Evolutionary conservation across 1,140 invertebrate genomes (phyloP), one percentile per base, ranked within the genome.

Genomic region (Sogatella furcifera): DNA sequence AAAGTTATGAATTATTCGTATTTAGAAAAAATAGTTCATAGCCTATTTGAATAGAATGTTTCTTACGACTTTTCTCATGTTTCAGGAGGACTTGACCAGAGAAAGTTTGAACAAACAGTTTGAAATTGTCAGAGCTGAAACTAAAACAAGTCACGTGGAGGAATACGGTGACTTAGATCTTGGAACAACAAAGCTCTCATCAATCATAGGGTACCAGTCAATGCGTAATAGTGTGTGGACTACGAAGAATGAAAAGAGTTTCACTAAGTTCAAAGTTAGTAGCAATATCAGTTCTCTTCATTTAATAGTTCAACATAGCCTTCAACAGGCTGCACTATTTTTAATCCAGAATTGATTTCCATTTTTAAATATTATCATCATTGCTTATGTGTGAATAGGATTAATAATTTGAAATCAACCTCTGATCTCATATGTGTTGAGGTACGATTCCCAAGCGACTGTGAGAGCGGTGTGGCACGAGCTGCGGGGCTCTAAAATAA

Each of bases 31-130:
- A 28, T 4, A 28, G 24, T 28, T 6, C n/a, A n/a, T 28, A 28
- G 24, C 24, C 24, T 6, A 28, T 28, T 4, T 28, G 6, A 28
- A 28, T 28, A 6, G 24, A 28, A 28, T 28, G 24, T 28, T 28
- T 28, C n/a, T 28, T 28, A 28, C 6, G 24, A 28, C 6, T 28
- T 22, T 53, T 59, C 59, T 28, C 58, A 6, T 31, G 46, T 65
- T 73, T 31, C 53, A 80, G 76, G 80, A 82, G 70, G 70, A 80
- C 56, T 65, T 84, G 31, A 63, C 64, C 0, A 61, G 65, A 17
- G 81, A 84, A 68, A 80, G 79, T 21, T 62, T 85, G 1, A 67
- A 78, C 22, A 69, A 76, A 34, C 83, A 85, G 65, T 85, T 77
- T 68, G 59, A 73, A 31, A 71, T 81, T 57, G 81, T 83, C 2